Percentiles rank a stretch among this genome's conserved stretches.
These are phyloP conservation scores for Rhyacophila brunnea DNA, from an alignment of 1,140 invertebrate genomes.

Conservation along the genomic window DNA sequence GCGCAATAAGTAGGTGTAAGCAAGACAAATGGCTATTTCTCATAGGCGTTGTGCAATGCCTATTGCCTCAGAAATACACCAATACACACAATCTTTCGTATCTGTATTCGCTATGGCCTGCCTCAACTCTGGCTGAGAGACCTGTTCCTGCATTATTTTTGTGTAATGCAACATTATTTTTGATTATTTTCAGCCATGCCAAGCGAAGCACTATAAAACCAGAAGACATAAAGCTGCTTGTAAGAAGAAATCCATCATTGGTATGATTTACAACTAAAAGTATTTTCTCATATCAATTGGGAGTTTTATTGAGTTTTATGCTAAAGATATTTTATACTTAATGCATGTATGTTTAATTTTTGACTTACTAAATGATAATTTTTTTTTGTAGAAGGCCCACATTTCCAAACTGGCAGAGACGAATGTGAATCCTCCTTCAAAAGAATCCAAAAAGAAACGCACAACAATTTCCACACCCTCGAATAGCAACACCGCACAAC, in stretches of 20 bases:
- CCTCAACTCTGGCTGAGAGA: too few relatives aligned
- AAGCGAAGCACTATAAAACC: constrained; percentile 53
- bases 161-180: constrained; percentile 1
- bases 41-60: too few relatives aligned
- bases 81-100: too few relatives aligned
- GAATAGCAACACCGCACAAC: background rate
- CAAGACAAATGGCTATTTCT: too few relatives aligned
- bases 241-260: constrained; percentile 46
- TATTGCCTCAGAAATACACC: too few relatives aligned
- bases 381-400: constrained; percentile 14
- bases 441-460: constrained; percentile 10
- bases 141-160: too few relatives aligned
- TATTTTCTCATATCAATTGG: background rate
- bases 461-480: background rate
- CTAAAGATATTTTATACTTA: background rate
- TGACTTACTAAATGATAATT: background rate
- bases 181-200: constrained; percentile 48
- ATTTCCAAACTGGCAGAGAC: constrained; percentile 9
- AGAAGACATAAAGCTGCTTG: constrained; percentile 57
- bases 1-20: too few relatives aligned
- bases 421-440: background rate
- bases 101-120: too few relatives aligned
- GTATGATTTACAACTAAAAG: constrained; percentile 8
- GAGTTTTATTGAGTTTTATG: background rate
- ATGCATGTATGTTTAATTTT: background rate